Evolutionary conservation across 2,113 vertebrate genomes (phyloP), one percentile per base, ranked within the genome.

Genomic region (Apeltes quadracus): DNA sequence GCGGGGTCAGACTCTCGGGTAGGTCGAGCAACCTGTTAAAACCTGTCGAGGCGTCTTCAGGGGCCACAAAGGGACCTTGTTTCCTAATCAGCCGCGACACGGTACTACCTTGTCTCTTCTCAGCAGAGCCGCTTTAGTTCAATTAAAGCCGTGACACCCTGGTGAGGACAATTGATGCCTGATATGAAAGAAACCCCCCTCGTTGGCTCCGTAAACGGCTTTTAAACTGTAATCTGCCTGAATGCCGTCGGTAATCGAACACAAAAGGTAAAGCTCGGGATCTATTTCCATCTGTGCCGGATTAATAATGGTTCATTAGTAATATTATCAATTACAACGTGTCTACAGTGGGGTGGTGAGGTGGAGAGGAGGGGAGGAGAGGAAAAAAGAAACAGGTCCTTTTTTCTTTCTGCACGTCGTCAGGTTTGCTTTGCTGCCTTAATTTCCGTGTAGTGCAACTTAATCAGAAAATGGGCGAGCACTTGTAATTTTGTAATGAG

Each of bases 181-280:
- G 63, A 48, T 75, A 77, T 69, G 73, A 75, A 39, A 80, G 76
- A 77, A 87, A 71, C 81, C 53, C 73, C 79, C 76, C 62, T 85
- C 75, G 29, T 84, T 22, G 50, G 50, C 77, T 76, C 64, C 48
- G 83, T 88, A 84, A 84, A 84, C 10, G 41, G 77, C 86, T 80
- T 83, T 85, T 58, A 84, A 79, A 71, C 73, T 69, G 54, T 87
- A 87, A 91, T 89, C 87, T 87, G 81, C 82, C 82, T 87, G 79
- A 88, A 84, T 54, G 72, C 75, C 82, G 68, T 84, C 61, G n/a
- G 75, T 77, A 80, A 89, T 90, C 84, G 48, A 82, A 85, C 66
- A 89, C 81, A 85, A 88, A 83, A 63, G 74, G 63, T 48, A 69
- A 65, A 62, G 79, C 86, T 59, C 7, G 0, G 66, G 58, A 81